These are phyloP conservation scores for Grallaria varia DNA, from an alignment of 2,113 vertebrate species.

Conservation along the genomic window DNA sequence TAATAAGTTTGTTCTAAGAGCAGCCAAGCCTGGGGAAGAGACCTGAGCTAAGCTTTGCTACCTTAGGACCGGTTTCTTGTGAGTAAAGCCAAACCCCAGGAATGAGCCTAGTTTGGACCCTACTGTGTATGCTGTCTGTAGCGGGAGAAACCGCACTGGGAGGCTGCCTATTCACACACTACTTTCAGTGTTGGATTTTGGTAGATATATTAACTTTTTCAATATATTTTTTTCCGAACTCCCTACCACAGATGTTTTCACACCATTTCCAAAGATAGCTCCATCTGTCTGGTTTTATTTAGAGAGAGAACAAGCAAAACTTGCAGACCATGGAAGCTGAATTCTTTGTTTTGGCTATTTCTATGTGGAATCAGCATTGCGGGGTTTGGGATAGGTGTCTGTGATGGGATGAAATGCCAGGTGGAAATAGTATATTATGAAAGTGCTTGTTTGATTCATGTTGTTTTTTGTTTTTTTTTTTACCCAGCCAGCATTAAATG, in stretches of 20 bases:
- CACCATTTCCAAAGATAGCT: slow-evolving; percentile 15
- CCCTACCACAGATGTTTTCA: slow-evolving; percentile 38
- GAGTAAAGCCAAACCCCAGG: slow-evolving; percentile 54
- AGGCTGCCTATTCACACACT: background rate
- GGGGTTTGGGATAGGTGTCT: background rate
- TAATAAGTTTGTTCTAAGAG: background rate
- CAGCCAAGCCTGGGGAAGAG: background rate
- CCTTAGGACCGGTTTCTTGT: slow-evolving; percentile 17
- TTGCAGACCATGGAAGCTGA: background rate
- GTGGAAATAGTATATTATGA: background rate
- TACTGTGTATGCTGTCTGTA: background rate
- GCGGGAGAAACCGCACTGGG: background rate
- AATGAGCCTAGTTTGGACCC: slow-evolving; percentile 30
- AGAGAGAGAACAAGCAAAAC: background rate
- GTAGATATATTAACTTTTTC: slow-evolving; percentile 12
- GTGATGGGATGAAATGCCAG: background rate
- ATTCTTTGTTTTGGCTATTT: slow-evolving; percentile 53
- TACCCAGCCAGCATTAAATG: background rate
- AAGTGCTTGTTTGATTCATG: background rate
- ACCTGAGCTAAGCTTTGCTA: background rate
- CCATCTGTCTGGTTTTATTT: slow-evolving; percentile 57
- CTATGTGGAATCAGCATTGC: background rate
- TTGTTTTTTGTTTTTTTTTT: background rate
- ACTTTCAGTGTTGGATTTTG: background rate
- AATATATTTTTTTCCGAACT: slow-evolving; percentile 40